Percentiles rank a stretch among this genome's conserved stretches.
phyloP scores from a whole-genome alignment of 2,888 invertebrate genomes.

The Pomacea canaliculata region DNA sequence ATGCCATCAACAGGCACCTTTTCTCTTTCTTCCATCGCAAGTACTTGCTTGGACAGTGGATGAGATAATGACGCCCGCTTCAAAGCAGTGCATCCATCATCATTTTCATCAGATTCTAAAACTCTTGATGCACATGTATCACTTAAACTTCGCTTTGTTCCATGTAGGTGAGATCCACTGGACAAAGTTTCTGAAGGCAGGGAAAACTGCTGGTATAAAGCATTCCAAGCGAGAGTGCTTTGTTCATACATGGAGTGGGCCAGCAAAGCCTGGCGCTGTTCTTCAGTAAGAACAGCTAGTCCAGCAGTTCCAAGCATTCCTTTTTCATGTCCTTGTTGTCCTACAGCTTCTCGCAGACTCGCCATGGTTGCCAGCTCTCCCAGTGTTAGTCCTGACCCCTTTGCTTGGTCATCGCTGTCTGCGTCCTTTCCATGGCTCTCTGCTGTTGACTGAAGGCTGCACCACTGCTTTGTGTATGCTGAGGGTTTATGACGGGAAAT shows the following conservation, averaged over 20 bases:
- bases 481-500: constrained; percentile 24
- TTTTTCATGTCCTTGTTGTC: constrained; percentile 31
- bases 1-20: neutral
- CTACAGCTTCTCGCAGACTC: constrained; percentile 33
- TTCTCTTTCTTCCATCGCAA: neutral
- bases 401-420: constrained; percentile 22
- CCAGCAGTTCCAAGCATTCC: constrained; percentile 26
- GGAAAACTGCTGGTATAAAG: constrained; percentile 22
- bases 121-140: constrained; percentile 5
- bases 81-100: constrained; percentile 1
- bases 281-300: constrained; percentile 30
- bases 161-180: neutral
- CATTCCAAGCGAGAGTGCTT: constrained; percentile 19
- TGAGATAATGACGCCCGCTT: constrained; percentile 7
- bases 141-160: constrained; percentile 13
- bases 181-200: neutral
- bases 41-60: constrained; percentile 1
- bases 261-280: constrained; percentile 33
- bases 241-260: constrained; percentile 24
- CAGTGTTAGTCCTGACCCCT: constrained; percentile 26
- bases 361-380: constrained; percentile 36
- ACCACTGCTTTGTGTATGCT: constrained; percentile 17
- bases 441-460: constrained; percentile 14
- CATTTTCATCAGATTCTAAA: constrained; percentile 9
- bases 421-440: constrained; percentile 9